Conservation (phyloP, 2,888 invertebrate species). For the Lycocerus yunnanus region DNA sequence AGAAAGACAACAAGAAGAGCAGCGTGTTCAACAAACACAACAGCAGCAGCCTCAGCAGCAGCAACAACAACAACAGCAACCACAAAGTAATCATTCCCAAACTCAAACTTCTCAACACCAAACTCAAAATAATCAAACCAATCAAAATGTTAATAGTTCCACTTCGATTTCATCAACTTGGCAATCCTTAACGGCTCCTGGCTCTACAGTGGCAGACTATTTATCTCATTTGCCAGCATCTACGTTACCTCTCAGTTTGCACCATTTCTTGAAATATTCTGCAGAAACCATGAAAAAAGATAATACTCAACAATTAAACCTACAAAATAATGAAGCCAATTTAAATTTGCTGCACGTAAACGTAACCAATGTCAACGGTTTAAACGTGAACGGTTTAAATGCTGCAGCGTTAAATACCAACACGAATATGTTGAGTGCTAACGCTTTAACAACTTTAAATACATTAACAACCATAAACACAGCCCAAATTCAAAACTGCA, state of each 20-base stretch:
- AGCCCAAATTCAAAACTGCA: constrained; percentile 47
- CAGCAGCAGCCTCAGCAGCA: constrained; percentile 34
- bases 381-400: constrained; percentile 47
- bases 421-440: constrained; percentile 53
- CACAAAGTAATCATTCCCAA: constrained; percentile 34
- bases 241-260: constrained; percentile 75
- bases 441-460: constrained; percentile 58
- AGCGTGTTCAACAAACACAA: constrained; percentile 33
- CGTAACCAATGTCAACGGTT: constrained; percentile 40
- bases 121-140: constrained; percentile 42
- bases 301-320: constrained; percentile 54
- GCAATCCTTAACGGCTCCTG: constrained; percentile 68
- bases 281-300: constrained; percentile 78
- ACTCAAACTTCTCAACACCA: constrained; percentile 37
- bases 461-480: constrained; percentile 56
- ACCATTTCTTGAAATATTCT: constrained; percentile 84
- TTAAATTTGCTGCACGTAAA: constrained; percentile 47
- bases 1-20: constrained; percentile 40
- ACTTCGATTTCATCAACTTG: constrained; percentile 65
- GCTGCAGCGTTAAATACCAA: constrained; percentile 28
- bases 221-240: constrained; percentile 77
- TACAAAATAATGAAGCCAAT: constrained; percentile 43
- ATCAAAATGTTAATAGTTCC: constrained; percentile 56
- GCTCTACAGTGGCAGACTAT: constrained; percentile 84
- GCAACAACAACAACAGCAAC: constrained; percentile 36